These are phyloP conservation scores for Pimpla rufipes DNA, from an alignment of 2,888 invertebrate genomes.

Conservation along the genomic window DNA sequence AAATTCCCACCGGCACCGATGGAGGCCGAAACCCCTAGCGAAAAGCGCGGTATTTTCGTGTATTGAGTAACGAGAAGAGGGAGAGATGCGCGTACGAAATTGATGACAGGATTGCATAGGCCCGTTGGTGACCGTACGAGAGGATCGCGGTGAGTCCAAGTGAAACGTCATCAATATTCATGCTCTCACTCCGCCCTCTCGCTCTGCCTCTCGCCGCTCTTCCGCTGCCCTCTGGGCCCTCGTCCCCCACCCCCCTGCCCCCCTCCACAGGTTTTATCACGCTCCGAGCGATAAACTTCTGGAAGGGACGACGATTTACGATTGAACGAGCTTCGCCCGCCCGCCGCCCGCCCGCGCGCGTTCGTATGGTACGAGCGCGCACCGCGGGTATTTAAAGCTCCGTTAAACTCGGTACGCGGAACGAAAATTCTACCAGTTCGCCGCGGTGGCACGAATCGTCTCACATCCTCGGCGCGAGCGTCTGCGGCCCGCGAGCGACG, in stretches of 20 bases:
- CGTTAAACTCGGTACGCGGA: constrained; percentile 58
- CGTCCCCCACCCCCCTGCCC: constrained; percentile 27
- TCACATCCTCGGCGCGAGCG: neutral
- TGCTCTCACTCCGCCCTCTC: constrained; percentile 21
- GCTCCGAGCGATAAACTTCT: constrained; percentile 64
- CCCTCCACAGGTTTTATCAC: constrained; percentile 61
- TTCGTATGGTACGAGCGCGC: constrained; percentile 17
- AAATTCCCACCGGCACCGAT: no score
- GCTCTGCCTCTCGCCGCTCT: neutral
- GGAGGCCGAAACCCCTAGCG: neutral
- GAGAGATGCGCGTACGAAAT: neutral
- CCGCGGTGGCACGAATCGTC: constrained; percentile 9
- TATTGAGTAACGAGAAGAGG: neutral
- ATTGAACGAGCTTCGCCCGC: constrained; percentile 56
- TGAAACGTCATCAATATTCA: constrained; percentile 67
- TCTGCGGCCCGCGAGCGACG: no score
- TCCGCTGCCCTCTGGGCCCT: neutral
- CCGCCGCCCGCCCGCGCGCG: neutral
- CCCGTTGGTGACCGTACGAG: constrained; percentile 30
- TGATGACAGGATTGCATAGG: constrained; percentile 24
- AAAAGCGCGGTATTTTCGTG: neutral
- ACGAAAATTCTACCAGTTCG: constrained; percentile 61
- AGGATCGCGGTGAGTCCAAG: constrained; percentile 33
- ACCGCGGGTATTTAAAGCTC: constrained; percentile 57
- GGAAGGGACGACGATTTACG: constrained; percentile 61